Conservation (phyloP, 2,888 invertebrate species). For the Adelphocoris suturalis region DNA sequence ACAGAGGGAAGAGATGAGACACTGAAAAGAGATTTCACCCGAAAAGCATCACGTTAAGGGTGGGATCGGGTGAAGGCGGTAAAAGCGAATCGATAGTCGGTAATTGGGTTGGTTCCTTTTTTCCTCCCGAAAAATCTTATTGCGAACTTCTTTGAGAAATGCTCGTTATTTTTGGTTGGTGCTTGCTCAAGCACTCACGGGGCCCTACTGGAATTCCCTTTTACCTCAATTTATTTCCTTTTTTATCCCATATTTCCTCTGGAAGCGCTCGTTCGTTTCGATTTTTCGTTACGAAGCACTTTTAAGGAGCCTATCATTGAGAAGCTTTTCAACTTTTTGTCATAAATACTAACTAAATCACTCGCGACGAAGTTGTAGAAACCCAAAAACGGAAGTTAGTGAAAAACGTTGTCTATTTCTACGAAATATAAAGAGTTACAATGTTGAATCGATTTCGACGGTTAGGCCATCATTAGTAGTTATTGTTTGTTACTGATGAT, state of each 20-base stretch:
- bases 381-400: too few species aligned
- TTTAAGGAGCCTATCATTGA: not conserved
- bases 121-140: not conserved
- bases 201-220: not conserved
- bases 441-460: too few species aligned
- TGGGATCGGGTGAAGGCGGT: conserved; percentile 42
- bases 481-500: too few species aligned
- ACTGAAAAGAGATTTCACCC: conserved; percentile 27
- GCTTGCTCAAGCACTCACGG: conserved; percentile 35
- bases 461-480: too few species aligned
- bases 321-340: not conserved
- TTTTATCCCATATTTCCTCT: conserved; percentile 26
- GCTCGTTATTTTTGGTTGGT: conserved; percentile 42
- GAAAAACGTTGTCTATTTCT: too few species aligned
- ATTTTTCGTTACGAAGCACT: not conserved
- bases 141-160: conserved; percentile 22
- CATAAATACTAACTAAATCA: too few species aligned
- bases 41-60: conserved; percentile 28
- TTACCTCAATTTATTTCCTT: conserved; percentile 8
- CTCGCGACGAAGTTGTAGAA: too few species aligned
- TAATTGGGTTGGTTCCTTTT: conserved; percentile 52
- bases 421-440: too few species aligned
- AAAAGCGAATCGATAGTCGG: conserved; percentile 59
- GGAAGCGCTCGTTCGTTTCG: not conserved
- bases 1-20: conserved; percentile 26